A percentile compares a stretch with the other conserved stretches of the same genome.
Evolutionary conservation across 2,888 invertebrate genomes (phyloP).

Genomic region (Leptinotarsa peninsularis): DNA sequence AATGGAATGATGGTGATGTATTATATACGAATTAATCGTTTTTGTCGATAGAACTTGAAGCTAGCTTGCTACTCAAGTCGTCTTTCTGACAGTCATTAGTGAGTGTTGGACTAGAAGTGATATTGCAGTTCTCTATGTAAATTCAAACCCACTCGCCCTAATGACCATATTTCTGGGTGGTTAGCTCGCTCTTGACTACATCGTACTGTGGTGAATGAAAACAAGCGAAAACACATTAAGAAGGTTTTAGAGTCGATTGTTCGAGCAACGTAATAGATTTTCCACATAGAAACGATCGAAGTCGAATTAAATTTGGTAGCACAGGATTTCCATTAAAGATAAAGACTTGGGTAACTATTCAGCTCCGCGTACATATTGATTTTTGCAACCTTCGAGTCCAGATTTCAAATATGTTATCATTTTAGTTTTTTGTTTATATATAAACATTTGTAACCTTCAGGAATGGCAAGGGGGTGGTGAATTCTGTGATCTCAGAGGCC

Average conservation of each 20-base stretch:
- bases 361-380: too few species aligned
- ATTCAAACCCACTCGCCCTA: background rate
- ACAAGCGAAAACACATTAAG: background rate
- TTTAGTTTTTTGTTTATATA: too few species aligned
- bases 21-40: constrained; percentile 36
- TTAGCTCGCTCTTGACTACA: background rate
- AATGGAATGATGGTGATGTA: constrained; percentile 22
- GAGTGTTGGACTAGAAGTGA: background rate
- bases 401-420: too few species aligned
- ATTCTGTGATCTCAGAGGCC: too few species aligned
- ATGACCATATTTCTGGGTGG: constrained; percentile 4
- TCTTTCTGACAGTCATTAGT: constrained; percentile 26
- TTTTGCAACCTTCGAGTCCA: too few species aligned
- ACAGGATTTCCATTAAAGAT: background rate
- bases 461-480: too few species aligned
- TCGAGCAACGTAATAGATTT: background rate
- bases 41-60: constrained; percentile 39
- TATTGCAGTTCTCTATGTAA: background rate
- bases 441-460: too few species aligned
- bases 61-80: background rate
- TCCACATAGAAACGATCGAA: background rate
- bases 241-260: background rate
- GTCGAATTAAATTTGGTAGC: background rate
- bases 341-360: background rate
- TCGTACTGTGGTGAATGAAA: background rate